phyloP scores from a whole-genome alignment of 2,797 vertebrate genomes.

The Chelonia mydas region DNA sequence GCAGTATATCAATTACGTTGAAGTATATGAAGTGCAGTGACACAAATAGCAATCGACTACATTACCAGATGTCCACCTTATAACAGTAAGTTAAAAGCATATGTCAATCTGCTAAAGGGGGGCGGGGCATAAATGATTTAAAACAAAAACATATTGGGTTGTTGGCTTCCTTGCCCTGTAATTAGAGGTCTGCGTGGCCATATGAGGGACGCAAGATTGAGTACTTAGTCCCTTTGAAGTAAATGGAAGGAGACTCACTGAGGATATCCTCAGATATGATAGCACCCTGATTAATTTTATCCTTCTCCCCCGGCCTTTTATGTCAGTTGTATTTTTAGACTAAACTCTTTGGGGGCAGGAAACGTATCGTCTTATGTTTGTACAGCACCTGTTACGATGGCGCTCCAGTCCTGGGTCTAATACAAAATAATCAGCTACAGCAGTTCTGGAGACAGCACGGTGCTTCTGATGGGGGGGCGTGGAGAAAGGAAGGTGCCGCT shows the following conservation, averaged over 20 bases:
- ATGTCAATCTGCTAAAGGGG: conserved; percentile 11
- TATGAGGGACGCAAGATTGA: background rate
- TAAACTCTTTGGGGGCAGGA: background rate
- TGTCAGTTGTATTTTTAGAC: background rate
- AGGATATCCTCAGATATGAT: background rate
- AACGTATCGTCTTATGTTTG: background rate
- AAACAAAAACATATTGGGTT: background rate
- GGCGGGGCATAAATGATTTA: background rate
- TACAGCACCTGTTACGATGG: background rate
- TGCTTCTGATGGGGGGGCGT: background rate
- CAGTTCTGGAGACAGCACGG: background rate
- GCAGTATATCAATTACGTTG: background rate
- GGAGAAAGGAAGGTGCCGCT: background rate
- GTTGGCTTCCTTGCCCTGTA: background rate
- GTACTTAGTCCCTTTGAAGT: background rate
- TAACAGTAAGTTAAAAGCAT: background rate
- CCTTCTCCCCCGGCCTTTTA: background rate
- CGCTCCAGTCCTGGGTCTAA: background rate
- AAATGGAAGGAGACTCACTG: background rate
- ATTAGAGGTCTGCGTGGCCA: conserved; percentile 17
- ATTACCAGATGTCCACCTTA: background rate
- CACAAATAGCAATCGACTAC: background rate
- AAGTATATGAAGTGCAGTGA: background rate
- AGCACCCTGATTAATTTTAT: background rate
- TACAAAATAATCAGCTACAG: background rate